Percentiles rank a stretch among this genome's conserved stretches.
phyloP scores from a whole-genome alignment of 2,113 vertebrate genomes.

The Grammomys dolichurus region DNA sequence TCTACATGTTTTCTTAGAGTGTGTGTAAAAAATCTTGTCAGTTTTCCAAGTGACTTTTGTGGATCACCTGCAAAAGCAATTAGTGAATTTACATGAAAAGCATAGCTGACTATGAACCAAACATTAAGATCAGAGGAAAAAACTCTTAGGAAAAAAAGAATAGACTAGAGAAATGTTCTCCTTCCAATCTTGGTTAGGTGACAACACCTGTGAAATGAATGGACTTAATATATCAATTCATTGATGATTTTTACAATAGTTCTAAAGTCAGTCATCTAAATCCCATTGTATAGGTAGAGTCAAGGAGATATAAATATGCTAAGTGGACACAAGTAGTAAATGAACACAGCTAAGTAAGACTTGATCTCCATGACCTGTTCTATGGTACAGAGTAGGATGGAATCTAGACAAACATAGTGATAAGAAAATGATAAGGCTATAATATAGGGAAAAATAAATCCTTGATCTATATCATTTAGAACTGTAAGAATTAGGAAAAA shows the following conservation, averaged over 20 bases:
- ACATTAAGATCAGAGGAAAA: neutral
- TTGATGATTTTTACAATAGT: slow-evolving; percentile 24
- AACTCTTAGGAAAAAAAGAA: neutral
- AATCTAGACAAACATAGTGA: neutral
- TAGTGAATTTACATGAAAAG: neutral
- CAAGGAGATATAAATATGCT: neutral
- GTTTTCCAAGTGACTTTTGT: neutral
- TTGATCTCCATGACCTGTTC: neutral
- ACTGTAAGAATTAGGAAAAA: neutral
- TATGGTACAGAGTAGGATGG: neutral
- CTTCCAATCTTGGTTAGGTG: neutral
- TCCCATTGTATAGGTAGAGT: neutral
- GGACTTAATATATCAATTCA: neutral
- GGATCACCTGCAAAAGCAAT: neutral
- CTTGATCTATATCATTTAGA: neutral
- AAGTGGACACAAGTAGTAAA: neutral
- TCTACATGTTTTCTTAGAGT: slow-evolving; percentile 38
- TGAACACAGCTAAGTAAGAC: neutral
- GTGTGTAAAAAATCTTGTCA: neutral
- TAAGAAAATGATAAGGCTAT: accelerated
- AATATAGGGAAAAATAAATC: neutral
- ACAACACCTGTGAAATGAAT: neutral
- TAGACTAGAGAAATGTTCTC: neutral
- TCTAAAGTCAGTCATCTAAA: neutral
- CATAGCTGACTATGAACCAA: neutral